These are phyloP conservation scores for Hydrolagus affinis DNA, from an alignment of 2,113 vertebrate genomes.

Conservation along the genomic window DNA sequence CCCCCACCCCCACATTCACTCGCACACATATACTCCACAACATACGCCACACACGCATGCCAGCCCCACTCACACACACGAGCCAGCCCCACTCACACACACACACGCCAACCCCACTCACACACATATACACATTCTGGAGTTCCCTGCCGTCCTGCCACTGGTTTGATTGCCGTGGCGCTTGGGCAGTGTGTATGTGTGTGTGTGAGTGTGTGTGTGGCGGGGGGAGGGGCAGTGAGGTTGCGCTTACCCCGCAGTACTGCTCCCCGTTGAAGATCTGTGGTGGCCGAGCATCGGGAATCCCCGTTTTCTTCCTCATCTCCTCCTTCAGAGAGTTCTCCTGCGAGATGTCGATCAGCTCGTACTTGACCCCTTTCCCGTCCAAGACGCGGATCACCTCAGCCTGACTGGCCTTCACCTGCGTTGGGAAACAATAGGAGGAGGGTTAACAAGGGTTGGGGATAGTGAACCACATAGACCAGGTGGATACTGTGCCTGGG, in stretches of 20 bases:
- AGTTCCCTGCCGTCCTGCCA: neutral
- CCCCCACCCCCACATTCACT: too few relatives aligned
- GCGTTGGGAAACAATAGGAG: neutral
- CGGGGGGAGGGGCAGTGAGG: neutral
- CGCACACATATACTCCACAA: too few relatives aligned
- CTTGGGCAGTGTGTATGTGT: neutral
- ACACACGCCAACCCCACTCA: too few relatives aligned
- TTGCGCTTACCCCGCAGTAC: slow-evolving; percentile 76
- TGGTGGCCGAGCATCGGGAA: slow-evolving; percentile 78
- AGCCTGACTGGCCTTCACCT: slow-evolving; percentile 92
- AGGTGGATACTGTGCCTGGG: too few relatives aligned
- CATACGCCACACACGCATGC: too few relatives aligned
- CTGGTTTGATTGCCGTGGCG: neutral
- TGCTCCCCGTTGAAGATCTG: slow-evolving; percentile 89
- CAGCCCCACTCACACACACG: too few relatives aligned
- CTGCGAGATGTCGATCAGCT: slow-evolving; percentile 84
- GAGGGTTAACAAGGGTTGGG: neutral
- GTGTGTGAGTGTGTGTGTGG: neutral
- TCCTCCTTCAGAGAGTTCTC: slow-evolving; percentile 74
- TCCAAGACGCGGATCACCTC: slow-evolving; percentile 84
- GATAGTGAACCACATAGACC: neutral
- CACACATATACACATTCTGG: too few relatives aligned
- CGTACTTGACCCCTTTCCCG: slow-evolving; percentile 79
- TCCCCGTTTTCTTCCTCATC: slow-evolving; percentile 79
- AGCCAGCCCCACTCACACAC: too few relatives aligned